Evolutionary conservation across 2,113 vertebrate species (phyloP), one percentile per base, ranked within the genome.

Genomic region (Oophaga pumilio): DNA sequence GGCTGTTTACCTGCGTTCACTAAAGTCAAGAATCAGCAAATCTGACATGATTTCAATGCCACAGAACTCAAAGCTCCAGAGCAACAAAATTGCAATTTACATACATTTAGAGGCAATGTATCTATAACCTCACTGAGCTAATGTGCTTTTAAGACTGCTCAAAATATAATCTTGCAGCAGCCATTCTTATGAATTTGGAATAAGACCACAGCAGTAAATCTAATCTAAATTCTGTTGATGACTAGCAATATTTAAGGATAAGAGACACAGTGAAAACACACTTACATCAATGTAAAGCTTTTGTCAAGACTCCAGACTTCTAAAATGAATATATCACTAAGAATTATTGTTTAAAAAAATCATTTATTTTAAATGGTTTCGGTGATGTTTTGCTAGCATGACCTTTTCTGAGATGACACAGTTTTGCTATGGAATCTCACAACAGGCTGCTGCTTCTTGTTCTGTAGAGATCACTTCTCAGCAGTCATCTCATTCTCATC

Each of bases 1-100:
- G 43, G 49, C 60, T 82, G 80, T 82, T 82, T 82, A 82, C 56
- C 78, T 80, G 17, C 13, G 14, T 33, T 60, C 14, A 80, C 56
- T 60, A 80, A 80, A 80, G 28, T 80, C 56, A 80, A 18, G 56
- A 80, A 80, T 80, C 78, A 80, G 78, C 78, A 80, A 80, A 80
- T 60, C 78, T 80, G 15, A 60, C 56, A 62, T 24, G 24, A 68
- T 68, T 82, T 82, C 80, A 82, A 50, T n/a, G 62, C 60, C 33
- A 66, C 60, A 52, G 60, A 66, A 68, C 62, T 82, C 28, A 80
- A 66, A 62, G 20, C 60, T 68, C 43, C 28, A 26, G 20, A 66
- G 80, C 80, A 68, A 50, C 33, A 82, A 82, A 66, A 52, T 49
- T 82, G 20, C 20, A 50, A 82, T 82, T 66, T 82, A 22, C 60